Evolutionary conservation across 2,797 vertebrate species (phyloP).

Genomic region (Halcyon chelicuti): DNA sequence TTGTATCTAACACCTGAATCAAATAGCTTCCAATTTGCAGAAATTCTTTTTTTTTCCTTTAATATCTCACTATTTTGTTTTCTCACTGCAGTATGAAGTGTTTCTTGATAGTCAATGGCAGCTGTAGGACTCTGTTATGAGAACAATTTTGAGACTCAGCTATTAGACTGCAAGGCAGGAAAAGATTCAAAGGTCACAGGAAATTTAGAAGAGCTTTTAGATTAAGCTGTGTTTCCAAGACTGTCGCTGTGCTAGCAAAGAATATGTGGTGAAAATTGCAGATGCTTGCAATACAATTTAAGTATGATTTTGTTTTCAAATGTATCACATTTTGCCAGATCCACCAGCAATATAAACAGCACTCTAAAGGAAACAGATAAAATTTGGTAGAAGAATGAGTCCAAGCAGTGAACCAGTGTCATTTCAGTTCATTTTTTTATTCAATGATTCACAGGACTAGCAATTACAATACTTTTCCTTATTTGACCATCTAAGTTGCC

Average conservation of each 20-base stretch:
- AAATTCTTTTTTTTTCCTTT: neutral
- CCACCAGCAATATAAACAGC: neutral
- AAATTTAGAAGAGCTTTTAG: neutral
- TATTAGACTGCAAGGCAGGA: neutral
- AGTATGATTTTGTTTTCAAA: neutral
- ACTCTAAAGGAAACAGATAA: neutral
- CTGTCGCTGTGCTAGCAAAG: neutral
- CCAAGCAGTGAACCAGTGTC: rapidly evolving
- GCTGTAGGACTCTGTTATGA: neutral
- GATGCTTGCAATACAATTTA: neutral
- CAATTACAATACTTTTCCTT: neutral
- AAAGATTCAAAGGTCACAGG: neutral
- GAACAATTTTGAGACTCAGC: neutral
- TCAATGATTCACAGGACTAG: neutral
- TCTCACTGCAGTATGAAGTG: neutral
- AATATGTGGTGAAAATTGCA: neutral
- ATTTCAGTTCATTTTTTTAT: rapidly evolving
- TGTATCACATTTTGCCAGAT: neutral
- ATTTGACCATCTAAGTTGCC: neutral
- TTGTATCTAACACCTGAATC: neutral
- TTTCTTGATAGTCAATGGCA: neutral
- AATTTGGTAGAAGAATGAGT: neutral
- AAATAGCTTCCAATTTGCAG: neutral
- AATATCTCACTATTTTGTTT: neutral
- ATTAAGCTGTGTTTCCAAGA: neutral